Evolutionary conservation across 2,888 invertebrate species (phyloP), one percentile per base, ranked within the genome.

Genomic region (Athripsodes cinereus): DNA sequence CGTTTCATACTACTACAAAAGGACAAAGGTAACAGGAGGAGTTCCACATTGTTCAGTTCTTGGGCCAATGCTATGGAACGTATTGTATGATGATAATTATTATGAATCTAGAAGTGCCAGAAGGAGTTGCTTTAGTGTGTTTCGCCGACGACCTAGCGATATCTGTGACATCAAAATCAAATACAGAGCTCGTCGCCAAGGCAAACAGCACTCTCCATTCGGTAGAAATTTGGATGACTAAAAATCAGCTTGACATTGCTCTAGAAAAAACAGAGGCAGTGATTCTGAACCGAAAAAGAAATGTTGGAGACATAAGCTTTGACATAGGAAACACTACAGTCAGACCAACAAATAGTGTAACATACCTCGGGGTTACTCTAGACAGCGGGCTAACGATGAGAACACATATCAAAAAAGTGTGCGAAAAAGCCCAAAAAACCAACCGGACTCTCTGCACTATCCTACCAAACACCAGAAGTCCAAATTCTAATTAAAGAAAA

Each of bases 121-220:
- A 21, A 2, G 31, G 16, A 13, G 51, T 51, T 3, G 26, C n/a
- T 13, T 6, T 51, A 16, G 51, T 51, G n/a, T 51, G 22, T 26
- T 51, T 22, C 18, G 51, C 51, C 6, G 51, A 51, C n/a, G 51
- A 51, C 31, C 31, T 51, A 26, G 51, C 51, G 13, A 16, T 51
- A 6, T 51, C 18, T 6, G 31, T 51, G 2, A 26, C 26, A 8
- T 22, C 51, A 13, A 16, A 11, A 18, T 22, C 51, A n/a, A 10
- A 6, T 8, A 51, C n/a, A 5, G 26, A 51, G 18, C 8, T 51
- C 2, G 18, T n/a, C 3, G 26, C 22, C 10, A 51, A 26, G 13
- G 16, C 31, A 51, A 51, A 51, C 22, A 26, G 22, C 2, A n/a
- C 51, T 2, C 51, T 51, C 8, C 26, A 22, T 6, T 11, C 22